phyloP scores from a whole-genome alignment of 1,140 invertebrate genomes.

The Eupeodes corollae region DNA sequence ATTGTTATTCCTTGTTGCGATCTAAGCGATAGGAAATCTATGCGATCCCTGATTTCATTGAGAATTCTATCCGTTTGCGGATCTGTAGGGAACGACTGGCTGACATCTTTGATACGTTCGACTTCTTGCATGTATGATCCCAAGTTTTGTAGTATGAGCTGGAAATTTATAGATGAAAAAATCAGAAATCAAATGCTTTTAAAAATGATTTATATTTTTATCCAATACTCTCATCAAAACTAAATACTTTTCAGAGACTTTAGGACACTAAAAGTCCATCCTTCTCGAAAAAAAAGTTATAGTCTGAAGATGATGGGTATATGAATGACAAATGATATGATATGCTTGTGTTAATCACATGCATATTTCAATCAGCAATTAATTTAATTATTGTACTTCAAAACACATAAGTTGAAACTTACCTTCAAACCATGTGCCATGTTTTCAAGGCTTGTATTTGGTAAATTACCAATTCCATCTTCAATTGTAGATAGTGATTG shows the following conservation, averaged over 20 bases:
- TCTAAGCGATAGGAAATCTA: slow-evolving; percentile 27
- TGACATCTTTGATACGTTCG: slow-evolving; percentile 19
- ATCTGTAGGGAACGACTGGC: slow-evolving; percentile 24
- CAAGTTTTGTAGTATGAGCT: slow-evolving; percentile 36
- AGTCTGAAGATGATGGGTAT: too few relatives aligned
- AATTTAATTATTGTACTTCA: not conserved
- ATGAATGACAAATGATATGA: too few relatives aligned
- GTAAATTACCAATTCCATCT: slow-evolving; percentile 49
- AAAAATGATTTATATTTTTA: too few relatives aligned
- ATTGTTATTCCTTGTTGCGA: slow-evolving; percentile 34
- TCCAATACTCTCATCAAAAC: too few relatives aligned
- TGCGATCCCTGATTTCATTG: slow-evolving; percentile 28
- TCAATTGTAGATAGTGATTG: slow-evolving; percentile 52
- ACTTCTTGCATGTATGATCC: slow-evolving; percentile 29
- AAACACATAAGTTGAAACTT: slow-evolving; percentile 35
- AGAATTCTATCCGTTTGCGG: slow-evolving; percentile 25
- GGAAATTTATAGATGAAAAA: not conserved
- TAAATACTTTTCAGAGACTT: too few relatives aligned
- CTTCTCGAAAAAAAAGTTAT: too few relatives aligned
- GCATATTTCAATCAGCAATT: too few relatives aligned
- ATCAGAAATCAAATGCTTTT: too few relatives aligned
- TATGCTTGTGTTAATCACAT: too few relatives aligned
- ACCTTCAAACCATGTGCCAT: slow-evolving; percentile 59
- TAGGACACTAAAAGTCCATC: too few relatives aligned
- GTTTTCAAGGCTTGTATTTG: slow-evolving; percentile 52